phyloP scores from a whole-genome alignment of 2,888 invertebrate species.

The Athripsodes cinereus region DNA sequence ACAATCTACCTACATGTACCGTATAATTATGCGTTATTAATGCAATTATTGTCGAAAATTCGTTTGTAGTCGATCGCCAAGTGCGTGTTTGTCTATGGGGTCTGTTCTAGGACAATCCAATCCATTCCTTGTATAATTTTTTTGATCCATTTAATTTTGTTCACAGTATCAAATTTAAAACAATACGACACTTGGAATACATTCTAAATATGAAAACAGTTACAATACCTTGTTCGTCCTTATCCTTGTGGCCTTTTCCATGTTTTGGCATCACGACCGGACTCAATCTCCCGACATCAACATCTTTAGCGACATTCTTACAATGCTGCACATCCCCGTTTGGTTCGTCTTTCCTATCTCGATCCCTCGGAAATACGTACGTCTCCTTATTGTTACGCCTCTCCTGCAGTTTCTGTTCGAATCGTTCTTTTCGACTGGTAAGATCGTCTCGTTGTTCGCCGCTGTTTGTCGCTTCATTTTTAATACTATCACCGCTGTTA shows the following conservation, averaged over 20 bases:
- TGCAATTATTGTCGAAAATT: no score
- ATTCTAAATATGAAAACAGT: not conserved
- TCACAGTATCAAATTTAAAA: no score
- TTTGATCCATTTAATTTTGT: no score
- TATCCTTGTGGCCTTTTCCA: slow-evolving; percentile 24
- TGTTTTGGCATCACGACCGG: slow-evolving; percentile 12
- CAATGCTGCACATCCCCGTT: slow-evolving; percentile 10
- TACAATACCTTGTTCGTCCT: slow-evolving; percentile 26
- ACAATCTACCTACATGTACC: no score
- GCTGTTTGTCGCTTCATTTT: slow-evolving; percentile 16
- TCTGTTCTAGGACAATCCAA: no score
- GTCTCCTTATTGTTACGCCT: slow-evolving; percentile 22
- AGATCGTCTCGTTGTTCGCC: slow-evolving; percentile 20
- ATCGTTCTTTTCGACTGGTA: slow-evolving; percentile 15
- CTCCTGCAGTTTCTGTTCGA: slow-evolving; percentile 18
- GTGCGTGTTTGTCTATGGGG: no score
- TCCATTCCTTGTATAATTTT: no score
- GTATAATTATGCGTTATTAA: no score
- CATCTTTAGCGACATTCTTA: slow-evolving; percentile 9
- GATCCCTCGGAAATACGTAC: slow-evolving; percentile 15
- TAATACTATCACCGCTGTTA: no score
- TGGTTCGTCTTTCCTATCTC: slow-evolving; percentile 16
- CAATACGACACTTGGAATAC: no score
- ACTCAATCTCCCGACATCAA: slow-evolving; percentile 13
- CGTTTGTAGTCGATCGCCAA: no score